phyloP scores from a whole-genome alignment of 2,113 vertebrate genomes.

The Pontoporia blainvillei region DNA sequence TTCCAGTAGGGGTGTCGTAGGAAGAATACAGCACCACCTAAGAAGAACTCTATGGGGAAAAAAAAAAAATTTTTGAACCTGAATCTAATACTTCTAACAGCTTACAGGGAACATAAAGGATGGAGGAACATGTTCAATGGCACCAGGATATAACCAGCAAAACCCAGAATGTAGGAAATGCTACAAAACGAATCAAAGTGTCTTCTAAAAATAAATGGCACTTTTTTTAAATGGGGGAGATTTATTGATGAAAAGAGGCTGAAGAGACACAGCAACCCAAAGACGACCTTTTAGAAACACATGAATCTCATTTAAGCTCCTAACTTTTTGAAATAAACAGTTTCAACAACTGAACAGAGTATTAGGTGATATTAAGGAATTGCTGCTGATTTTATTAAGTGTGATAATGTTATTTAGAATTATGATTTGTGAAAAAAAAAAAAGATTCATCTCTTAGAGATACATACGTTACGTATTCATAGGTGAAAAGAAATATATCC shows the following conservation, averaged over 20 bases:
- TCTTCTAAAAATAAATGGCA: not conserved
- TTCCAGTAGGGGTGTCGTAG: not conserved
- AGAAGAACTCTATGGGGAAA: not conserved
- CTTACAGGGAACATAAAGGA: not conserved
- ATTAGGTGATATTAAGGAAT: not conserved
- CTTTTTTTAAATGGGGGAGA: not conserved
- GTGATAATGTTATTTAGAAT: not conserved
- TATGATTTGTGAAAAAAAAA: not conserved
- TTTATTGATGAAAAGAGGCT: not conserved
- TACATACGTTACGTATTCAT: not conserved
- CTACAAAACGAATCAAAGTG: not conserved
- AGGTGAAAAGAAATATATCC: not conserved
- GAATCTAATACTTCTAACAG: not conserved
- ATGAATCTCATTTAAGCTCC: not conserved
- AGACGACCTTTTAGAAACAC: not conserved
- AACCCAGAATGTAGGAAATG: not conserved
- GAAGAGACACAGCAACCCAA: not conserved
- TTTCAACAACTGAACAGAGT: not conserved
- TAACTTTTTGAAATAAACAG: not conserved
- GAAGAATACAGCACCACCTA: not conserved
- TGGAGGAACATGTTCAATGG: not conserved
- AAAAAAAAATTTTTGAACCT: not conserved
- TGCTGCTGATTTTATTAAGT: not conserved
- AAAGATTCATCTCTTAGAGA: not conserved
- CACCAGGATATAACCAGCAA: not conserved